phyloP scores from a whole-genome alignment of 1,140 invertebrate species.

The Helicoverpa zea region DNA sequence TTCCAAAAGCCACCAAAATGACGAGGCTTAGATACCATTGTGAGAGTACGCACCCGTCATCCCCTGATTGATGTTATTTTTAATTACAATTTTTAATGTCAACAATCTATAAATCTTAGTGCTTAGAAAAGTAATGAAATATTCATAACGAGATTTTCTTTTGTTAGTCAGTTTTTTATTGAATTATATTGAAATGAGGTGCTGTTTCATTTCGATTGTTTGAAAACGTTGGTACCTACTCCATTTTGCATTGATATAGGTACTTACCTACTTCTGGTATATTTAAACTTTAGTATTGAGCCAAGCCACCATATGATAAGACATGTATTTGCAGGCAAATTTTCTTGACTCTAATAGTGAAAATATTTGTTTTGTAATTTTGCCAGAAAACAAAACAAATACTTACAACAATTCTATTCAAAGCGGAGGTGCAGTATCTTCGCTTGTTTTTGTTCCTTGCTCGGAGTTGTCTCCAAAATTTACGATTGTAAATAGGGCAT shows the following conservation, averaged over 20 bases:
- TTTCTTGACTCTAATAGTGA: not conserved
- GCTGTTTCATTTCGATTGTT: not conserved
- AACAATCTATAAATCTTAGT: slow-evolving; percentile 67
- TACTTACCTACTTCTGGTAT: too few relatives aligned
- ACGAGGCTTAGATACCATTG: slow-evolving; percentile 60
- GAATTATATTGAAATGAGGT: slow-evolving; percentile 36
- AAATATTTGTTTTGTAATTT: not conserved
- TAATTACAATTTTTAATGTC: slow-evolving; percentile 71
- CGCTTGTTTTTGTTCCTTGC: not conserved
- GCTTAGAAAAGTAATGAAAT: slow-evolving; percentile 51
- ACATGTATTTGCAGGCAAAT: too few relatives aligned
- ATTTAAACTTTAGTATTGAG: too few relatives aligned
- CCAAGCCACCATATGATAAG: too few relatives aligned
- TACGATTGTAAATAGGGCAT: slow-evolving; percentile 84
- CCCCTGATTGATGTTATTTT: slow-evolving; percentile 68
- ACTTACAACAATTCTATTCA: slow-evolving; percentile 10
- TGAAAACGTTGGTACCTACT: slow-evolving; percentile 7
- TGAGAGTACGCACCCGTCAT: slow-evolving; percentile 42
- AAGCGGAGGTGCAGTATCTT: slow-evolving; percentile 52
- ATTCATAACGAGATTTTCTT: slow-evolving; percentile 49
- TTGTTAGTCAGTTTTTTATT: slow-evolving; percentile 25
- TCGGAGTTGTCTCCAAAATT: slow-evolving; percentile 65
- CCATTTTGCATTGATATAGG: not conserved
- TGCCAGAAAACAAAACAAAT: not conserved
- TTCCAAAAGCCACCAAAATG: slow-evolving; percentile 52